These are phyloP conservation scores for Lithophane leautieri DNA, from an alignment of 2,888 invertebrate genomes.

Conservation along the genomic window DNA sequence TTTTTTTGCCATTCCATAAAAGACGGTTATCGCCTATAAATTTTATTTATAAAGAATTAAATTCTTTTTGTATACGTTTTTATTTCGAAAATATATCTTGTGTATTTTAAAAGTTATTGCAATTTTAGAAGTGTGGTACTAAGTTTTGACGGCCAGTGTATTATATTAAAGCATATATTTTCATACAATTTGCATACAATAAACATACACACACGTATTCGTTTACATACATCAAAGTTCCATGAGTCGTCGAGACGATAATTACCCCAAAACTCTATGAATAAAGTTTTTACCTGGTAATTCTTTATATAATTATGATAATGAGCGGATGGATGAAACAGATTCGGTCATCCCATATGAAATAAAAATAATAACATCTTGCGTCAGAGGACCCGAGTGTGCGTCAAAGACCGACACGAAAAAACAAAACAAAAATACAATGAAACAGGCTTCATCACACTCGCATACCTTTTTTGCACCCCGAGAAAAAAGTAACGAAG, in stretches of 20 bases:
- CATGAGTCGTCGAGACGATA: background rate
- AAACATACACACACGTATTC: too few species aligned
- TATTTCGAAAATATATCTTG: too few species aligned
- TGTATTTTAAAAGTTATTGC: too few species aligned
- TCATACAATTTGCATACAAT: background rate
- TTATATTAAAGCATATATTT: background rate
- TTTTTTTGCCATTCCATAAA: too few species aligned
- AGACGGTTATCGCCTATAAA: too few species aligned
- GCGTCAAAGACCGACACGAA: conserved; percentile 47
- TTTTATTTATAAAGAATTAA: too few species aligned
- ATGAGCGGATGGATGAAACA: background rate
- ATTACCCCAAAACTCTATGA: background rate
- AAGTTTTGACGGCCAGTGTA: too few species aligned
- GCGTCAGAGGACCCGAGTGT: conserved; percentile 42
- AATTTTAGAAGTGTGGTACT: too few species aligned
- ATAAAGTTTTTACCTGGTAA: background rate
- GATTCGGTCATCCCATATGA: background rate
- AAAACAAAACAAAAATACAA: conserved; percentile 3
- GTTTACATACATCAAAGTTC: too few species aligned
- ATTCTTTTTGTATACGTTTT: too few species aligned
- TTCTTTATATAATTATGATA: background rate
- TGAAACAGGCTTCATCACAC: conserved; percentile 19
- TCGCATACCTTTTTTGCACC: conserved; percentile 41
- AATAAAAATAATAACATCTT: conserved; percentile 13
- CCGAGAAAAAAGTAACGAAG: conserved; percentile 31